Base-by-base conservation (phyloP, 2,888 invertebrate genomes). In the Eurois occulta region DNA sequence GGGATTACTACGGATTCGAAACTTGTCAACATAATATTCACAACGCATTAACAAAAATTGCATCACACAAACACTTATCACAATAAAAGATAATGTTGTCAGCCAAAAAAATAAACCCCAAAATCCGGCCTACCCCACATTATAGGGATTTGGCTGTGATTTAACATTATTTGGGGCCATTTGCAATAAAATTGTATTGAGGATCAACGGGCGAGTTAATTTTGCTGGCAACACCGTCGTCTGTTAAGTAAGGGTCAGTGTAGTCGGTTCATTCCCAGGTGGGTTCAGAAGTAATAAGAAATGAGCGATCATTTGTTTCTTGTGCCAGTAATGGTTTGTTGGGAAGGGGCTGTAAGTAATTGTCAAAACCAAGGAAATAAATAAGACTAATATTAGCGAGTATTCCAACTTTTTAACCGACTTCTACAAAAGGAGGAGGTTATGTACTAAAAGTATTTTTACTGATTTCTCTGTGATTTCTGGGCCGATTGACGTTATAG, bases 111-210 rank as follows among this genome's bases (percentile, higher is more conserved):
- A 91, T 89, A 89, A 82, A 91, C 88, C 89, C 91, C 86, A 86
- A 89, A 91, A 91, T 90, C 90, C 90, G 89, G 89, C 86, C 75
- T 89, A 90, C 90, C 92, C 92, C 90, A 90, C 89, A 93, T 93
- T 92, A 91, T 79, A 83, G 91, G 95, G 95, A 93, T 94, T 95
- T 95, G 90, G 89, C 78, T 86, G 92, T 95, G 95, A 95, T 95
- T 94, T 95, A 95, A 91, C 94, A 94, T 95, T 95, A 95, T 94
- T 92, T 90, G 91, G 86, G 80, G 90, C 94, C 93, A 92, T 95
- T 94, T 92, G 95, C 95, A 95, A 95, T 95, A 95, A 95, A 94
- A 95, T 91, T 91, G 93, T 93, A 94, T 92, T 92, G 94, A 91
- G 95, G 94, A 94, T 94, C 91, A 92, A 89, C 85, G 86, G 84